Evolutionary conservation across 2,888 invertebrate species (phyloP).

Genomic region (Plagodis dolabraria): DNA sequence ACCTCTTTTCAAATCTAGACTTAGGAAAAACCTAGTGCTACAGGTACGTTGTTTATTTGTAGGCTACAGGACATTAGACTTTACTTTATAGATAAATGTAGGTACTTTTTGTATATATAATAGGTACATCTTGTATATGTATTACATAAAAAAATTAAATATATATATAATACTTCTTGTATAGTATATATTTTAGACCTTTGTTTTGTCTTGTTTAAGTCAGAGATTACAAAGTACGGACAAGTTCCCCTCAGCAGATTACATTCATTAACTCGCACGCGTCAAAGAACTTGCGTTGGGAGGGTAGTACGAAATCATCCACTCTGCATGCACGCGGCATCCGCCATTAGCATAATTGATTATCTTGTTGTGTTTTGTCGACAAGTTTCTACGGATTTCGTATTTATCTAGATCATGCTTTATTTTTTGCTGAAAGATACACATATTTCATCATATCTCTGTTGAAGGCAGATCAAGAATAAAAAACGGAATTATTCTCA

Average conservation of each 20-base stretch:
- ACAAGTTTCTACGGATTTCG: conserved; percentile 19
- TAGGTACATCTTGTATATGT: no score
- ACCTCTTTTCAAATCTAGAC: no score
- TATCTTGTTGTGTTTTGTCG: conserved; percentile 35
- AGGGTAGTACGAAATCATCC: conserved; percentile 29
- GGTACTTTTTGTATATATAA: not conserved
- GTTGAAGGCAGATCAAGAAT: no score
- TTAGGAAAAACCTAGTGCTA: no score
- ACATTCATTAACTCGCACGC: conserved; percentile 30
- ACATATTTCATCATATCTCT: no score
- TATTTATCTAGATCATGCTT: conserved; percentile 8
- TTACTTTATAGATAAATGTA: no score
- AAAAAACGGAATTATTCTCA: no score
- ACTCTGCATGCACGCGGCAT: conserved; percentile 34
- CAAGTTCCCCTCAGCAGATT: conserved; percentile 28
- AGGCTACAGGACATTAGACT: no score
- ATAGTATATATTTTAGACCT: not conserved
- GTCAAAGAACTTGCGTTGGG: conserved; percentile 28
- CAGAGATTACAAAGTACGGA: conserved; percentile 21
- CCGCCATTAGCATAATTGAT: conserved; percentile 40
- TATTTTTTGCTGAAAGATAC: no score
- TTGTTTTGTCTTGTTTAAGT: conserved; percentile 13
- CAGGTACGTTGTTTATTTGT: no score
- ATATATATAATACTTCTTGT: no score
- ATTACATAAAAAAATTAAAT: no score